Percentiles rank a stretch among this genome's conserved stretches.
Evolutionary conservation across 2,888 invertebrate species (phyloP).

Genomic region (Cabera pusaria): DNA sequence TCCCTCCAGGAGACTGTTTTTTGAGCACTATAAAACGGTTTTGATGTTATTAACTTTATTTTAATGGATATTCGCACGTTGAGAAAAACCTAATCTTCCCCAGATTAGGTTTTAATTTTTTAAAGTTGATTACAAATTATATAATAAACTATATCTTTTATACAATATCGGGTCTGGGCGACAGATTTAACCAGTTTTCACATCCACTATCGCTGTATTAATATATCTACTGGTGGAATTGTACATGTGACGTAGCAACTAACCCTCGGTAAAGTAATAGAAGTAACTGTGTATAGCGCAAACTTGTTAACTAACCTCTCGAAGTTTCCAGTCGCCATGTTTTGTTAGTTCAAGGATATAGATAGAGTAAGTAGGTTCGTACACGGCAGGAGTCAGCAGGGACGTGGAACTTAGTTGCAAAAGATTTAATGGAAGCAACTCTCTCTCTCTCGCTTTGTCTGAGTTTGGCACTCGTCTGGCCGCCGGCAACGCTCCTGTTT

Average conservation of each 20-base stretch:
- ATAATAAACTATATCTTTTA: too few relatives aligned
- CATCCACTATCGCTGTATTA: neutral
- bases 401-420: conserved; percentile 73
- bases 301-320: conserved; percentile 22
- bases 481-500: conserved; percentile 57
- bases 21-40: too few relatives aligned
- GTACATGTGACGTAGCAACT: too few relatives aligned
- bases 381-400: conserved; percentile 59
- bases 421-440: conserved; percentile 82
- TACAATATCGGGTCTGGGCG: too few relatives aligned
- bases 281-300: conserved; percentile 7
- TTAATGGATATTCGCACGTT: too few relatives aligned
- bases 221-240: too few relatives aligned
- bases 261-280: too few relatives aligned
- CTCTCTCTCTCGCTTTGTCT: conserved; percentile 76
- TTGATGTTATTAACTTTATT: too few relatives aligned
- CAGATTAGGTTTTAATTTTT: too few relatives aligned
- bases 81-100: too few relatives aligned
- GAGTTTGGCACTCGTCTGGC: conserved; percentile 75
- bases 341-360: conserved; percentile 31
- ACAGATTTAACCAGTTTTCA: conserved; percentile 4
- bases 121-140: too few relatives aligned
- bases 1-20: too few relatives aligned
- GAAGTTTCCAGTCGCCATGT: conserved; percentile 26
- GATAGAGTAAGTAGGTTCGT: conserved; percentile 21